phyloP scores from a whole-genome alignment of 2,888 invertebrate species.

The Amorpha juglandis region DNA sequence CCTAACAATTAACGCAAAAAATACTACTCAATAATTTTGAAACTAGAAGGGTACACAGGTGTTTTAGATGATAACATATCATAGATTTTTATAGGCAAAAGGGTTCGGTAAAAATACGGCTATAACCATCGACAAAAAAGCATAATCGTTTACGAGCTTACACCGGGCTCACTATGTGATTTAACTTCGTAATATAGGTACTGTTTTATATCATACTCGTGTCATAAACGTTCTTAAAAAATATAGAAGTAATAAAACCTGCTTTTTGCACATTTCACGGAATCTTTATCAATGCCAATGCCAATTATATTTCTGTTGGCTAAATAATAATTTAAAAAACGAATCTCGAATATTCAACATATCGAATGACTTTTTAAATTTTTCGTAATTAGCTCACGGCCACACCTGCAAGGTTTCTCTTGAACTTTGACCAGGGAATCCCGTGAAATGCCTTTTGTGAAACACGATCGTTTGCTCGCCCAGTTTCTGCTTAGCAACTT shows the following conservation, averaged over 20 bases:
- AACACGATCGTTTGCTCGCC: slow-evolving; percentile 64
- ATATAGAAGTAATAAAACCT: not conserved
- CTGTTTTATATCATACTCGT: not conserved
- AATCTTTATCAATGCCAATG: not conserved
- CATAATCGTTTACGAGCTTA: slow-evolving; percentile 43
- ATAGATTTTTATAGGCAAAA: slow-evolving; percentile 52
- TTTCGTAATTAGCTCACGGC: slow-evolving; percentile 66
- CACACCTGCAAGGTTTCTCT: slow-evolving; percentile 71
- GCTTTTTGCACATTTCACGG: not conserved
- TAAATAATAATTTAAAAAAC: not conserved
- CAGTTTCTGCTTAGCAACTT: slow-evolving; percentile 53
- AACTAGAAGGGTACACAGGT: slow-evolving; percentile 43
- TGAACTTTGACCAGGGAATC: slow-evolving; percentile 79
- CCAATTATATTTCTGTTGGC: not conserved
- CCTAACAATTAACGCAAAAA: not conserved
- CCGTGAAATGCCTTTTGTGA: slow-evolving; percentile 66
- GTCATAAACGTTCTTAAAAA: not conserved
- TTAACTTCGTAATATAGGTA: slow-evolving; percentile 25
- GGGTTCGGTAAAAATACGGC: slow-evolving; percentile 49
- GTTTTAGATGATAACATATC: slow-evolving; percentile 44
- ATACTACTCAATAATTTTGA: slow-evolving; percentile 15
- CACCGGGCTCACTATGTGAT: slow-evolving; percentile 37
- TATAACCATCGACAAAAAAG: slow-evolving; percentile 44
- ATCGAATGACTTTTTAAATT: slow-evolving; percentile 52
- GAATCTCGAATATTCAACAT: slow-evolving; percentile 34